Evolutionary conservation across 2,797 vertebrate species (phyloP).

Genomic region (Aselliscus stoliczkanus): DNA sequence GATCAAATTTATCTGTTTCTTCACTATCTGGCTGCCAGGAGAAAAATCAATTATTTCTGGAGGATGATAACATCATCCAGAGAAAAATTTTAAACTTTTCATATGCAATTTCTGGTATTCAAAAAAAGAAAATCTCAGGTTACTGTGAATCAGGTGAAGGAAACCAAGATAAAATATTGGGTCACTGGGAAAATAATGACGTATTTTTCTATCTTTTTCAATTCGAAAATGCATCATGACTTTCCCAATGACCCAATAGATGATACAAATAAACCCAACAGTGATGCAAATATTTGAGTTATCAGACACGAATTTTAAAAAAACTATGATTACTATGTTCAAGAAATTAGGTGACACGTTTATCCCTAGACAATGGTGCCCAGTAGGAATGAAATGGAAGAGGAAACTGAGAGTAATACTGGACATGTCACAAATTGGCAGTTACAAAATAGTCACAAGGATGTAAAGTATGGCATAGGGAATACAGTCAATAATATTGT

Average conservation of each 20-base stretch:
- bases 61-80: neutral
- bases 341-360: neutral
- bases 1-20: neutral
- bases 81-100: neutral
- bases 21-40: neutral
- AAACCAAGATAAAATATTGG: slow-evolving; percentile 4
- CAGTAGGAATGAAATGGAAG: too few relatives aligned
- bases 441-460: too few relatives aligned
- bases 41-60: neutral
- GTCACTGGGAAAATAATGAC: too few relatives aligned
- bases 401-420: too few relatives aligned
- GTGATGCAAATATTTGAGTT: neutral
- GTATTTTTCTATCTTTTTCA: too few relatives aligned
- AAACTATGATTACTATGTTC: neutral
- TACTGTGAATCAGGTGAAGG: neutral
- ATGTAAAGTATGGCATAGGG: too few relatives aligned
- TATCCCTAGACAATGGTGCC: too few relatives aligned
- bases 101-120: neutral
- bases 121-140: neutral
- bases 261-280: neutral
- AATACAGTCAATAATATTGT: too few relatives aligned
- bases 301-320: neutral
- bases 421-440: too few relatives aligned
- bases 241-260: too few relatives aligned
- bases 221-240: too few relatives aligned